Evolutionary conservation across 2,888 invertebrate species (phyloP).

Genomic region (Leptinotarsa juncta): DNA sequence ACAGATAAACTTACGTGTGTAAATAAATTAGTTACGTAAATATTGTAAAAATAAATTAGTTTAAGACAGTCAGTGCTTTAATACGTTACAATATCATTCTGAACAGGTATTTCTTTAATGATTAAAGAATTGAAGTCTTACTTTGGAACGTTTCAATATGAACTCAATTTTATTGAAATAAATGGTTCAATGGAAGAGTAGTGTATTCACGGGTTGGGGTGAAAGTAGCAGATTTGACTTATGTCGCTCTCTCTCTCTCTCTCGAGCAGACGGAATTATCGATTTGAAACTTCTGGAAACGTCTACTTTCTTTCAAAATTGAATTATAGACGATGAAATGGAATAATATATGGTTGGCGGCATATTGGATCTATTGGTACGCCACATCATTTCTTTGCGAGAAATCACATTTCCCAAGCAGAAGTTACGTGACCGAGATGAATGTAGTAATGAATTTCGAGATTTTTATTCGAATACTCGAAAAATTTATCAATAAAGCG

Average conservation of each 20-base stretch:
- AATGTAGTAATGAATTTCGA: conserved; percentile 14
- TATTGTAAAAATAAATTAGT: no score
- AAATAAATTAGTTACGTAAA: no score
- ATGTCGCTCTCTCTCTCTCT: not conserved
- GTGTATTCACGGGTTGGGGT: not conserved
- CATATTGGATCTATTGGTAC: conserved; percentile 18
- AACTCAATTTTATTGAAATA: no score
- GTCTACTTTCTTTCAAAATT: conserved; percentile 12
- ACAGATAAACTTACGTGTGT: no score
- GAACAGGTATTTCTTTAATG: no score
- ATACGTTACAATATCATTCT: no score
- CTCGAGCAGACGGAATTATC: conserved; percentile 7
- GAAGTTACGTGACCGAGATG: conserved; percentile 18
- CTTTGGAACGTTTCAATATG: no score
- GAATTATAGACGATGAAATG: conserved; percentile 11
- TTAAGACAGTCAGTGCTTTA: no score
- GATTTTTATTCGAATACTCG: conserved; percentile 15
- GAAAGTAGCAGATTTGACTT: not conserved
- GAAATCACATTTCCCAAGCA: conserved; percentile 1
- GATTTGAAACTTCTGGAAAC: not conserved
- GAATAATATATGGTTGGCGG: conserved; percentile 18
- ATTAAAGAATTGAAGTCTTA: no score
- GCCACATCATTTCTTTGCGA: conserved; percentile 13
- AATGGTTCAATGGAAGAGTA: no score
- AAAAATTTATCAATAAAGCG: conserved; percentile 1